Evolutionary conservation across 2,888 invertebrate species (phyloP).

Genomic region (Eurytoma adleriae): DNA sequence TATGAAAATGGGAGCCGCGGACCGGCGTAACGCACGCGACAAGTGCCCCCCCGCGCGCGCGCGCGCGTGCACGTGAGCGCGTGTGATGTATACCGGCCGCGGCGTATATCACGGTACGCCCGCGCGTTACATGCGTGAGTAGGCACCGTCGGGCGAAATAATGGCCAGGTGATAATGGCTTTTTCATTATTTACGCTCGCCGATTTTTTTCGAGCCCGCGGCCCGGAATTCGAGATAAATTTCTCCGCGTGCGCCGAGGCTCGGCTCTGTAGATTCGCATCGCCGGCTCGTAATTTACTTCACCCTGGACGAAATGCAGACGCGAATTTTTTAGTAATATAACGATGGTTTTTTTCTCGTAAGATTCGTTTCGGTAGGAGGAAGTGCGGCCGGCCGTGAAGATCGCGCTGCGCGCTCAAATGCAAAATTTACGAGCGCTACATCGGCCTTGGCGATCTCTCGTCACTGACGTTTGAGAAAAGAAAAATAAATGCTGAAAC

Average conservation of each 20-base stretch:
- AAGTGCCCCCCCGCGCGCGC: background rate
- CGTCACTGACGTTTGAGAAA: background rate
- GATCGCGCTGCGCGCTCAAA: background rate
- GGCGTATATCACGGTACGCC: constrained; percentile 38
- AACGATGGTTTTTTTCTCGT: no score
- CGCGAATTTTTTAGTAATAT: no score
- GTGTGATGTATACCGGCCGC: constrained; percentile 20
- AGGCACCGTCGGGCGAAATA: constrained; percentile 37
- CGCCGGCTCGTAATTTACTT: no score
- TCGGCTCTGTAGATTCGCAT: background rate
- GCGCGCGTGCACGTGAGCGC: background rate
- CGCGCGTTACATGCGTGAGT: constrained; percentile 42
- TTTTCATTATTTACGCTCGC: constrained; percentile 47
- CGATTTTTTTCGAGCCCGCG: background rate
- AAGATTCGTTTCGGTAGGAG: no score
- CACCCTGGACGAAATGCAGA: no score
- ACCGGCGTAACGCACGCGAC: constrained; percentile 42
- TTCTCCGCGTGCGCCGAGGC: background rate
- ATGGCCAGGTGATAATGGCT: constrained; percentile 50
- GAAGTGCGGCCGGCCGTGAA: background rate
- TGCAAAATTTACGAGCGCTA: constrained; percentile 11
- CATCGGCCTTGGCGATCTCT: background rate
- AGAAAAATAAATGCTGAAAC: background rate
- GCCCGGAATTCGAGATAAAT: background rate
- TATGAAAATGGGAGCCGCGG: constrained; percentile 10